Evolutionary conservation across 2,888 invertebrate genomes (phyloP), one percentile per base, ranked within the genome.

Genomic region (Drosophila nr. fundita): DNA sequence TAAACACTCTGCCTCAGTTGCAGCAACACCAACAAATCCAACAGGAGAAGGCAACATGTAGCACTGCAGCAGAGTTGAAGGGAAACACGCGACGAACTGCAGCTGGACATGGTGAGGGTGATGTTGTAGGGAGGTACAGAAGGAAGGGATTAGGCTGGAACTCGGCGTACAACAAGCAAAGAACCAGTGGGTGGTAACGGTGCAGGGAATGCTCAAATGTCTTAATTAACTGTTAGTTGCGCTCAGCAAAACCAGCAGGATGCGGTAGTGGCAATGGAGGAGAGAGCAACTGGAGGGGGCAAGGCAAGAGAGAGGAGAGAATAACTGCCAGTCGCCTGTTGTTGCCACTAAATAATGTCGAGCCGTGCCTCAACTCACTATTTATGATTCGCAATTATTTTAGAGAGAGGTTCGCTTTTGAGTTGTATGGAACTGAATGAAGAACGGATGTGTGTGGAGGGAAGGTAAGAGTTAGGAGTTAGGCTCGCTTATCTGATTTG

Each of bases 341-440:
- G 64, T 66, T 76, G 77, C 64, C 80, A 73, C 78, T 86, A 86
- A 85, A 85, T 85, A 83, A 87, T 82, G 87, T 74, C 72, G 83
- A 74, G 79, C 75, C 73, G 71, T 68, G 78, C 80, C 82, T 78
- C 79, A 68, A 68, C 53, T 75, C 82, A 15, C 15, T 45, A 87
- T 87, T 87, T 87, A 87, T 87, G 87, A 87, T 87, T 81, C 73
- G 78, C 89, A 83, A 89, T 87, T 87, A 87, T 80, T 84, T 74
- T 67, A 71, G 71, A 76, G 73, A 55, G 75, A 58, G 55, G 21
- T 54, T 55, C 52, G 62, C 60, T 63, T 34, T 32, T 53, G 21
- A 15, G 8, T 48, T 45, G 32, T 18, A 36, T 53, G 30, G 30
- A 60, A 27, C 34, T 30, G 30, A 15, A 13, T 24, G 24, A 24